A percentile compares a stretch with the other conserved stretches of the same genome.
Evolutionary conservation across 2,113 vertebrate species (phyloP).

Genomic region (Chaenocephalus aceratus): DNA sequence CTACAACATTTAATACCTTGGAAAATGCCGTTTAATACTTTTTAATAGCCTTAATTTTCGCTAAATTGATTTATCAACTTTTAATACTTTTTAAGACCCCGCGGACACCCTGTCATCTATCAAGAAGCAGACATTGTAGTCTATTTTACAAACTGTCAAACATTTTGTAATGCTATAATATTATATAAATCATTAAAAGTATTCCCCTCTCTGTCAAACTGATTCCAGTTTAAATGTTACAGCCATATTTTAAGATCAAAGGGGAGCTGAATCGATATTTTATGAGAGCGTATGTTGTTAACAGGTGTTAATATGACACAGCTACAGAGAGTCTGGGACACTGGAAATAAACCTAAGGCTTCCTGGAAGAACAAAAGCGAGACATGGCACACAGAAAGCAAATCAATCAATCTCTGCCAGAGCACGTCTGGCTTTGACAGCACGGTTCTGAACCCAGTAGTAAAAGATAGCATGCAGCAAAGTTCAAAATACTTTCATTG

Average conservation of each 20-base stretch:
- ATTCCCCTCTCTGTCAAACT: background rate
- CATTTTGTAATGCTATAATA: background rate
- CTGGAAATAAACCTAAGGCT: conserved; percentile 64
- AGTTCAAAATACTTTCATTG: conserved; percentile 84
- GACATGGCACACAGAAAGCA: conserved; percentile 53
- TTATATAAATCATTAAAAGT: conserved; percentile 9
- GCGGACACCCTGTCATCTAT: background rate
- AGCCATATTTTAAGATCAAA: conserved; percentile 56
- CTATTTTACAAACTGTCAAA: background rate
- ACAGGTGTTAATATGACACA: conserved; percentile 80
- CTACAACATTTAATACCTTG: no score
- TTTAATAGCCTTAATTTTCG: no score
- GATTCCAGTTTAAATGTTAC: conserved; percentile 45
- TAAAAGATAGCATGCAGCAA: conserved; percentile 74
- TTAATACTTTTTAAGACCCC: no score
- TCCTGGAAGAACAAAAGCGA: conserved; percentile 66
- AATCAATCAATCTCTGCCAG: conserved; percentile 76
- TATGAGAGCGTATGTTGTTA: conserved; percentile 67
- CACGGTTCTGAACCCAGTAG: conserved; percentile 70
- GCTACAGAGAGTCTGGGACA: conserved; percentile 42
- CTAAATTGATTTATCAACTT: no score
- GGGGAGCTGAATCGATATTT: conserved; percentile 57
- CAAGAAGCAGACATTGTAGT: background rate
- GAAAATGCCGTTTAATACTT: no score
- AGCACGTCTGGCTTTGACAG: conserved; percentile 74